A percentile compares a stretch with the other conserved stretches of the same genome.
Evolutionary conservation across 2,888 invertebrate genomes (phyloP).

Genomic region (Diploptera punctata): DNA sequence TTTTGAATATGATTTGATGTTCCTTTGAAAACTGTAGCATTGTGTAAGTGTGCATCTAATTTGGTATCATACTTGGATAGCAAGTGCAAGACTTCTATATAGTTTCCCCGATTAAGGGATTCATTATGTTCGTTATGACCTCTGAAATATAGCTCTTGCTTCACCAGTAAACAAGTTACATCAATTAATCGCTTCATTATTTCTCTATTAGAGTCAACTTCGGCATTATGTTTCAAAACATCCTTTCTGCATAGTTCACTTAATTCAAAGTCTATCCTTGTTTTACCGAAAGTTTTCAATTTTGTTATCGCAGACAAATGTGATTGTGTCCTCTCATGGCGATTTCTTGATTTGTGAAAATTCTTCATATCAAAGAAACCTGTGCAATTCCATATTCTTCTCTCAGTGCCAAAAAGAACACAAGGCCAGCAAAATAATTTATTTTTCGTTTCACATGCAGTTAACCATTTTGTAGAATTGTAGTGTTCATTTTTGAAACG

Average conservation of each 20-base stretch:
- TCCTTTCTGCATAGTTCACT: background rate
- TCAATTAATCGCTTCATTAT: conserved; percentile 21
- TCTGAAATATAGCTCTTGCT: conserved; percentile 23
- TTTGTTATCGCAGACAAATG: background rate
- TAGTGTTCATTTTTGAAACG: background rate
- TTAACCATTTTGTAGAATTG: conserved; percentile 6
- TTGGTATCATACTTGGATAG: background rate
- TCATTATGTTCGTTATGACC: conserved; percentile 21
- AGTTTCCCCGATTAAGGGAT: conserved; percentile 14
- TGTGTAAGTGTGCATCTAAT: conserved; percentile 5
- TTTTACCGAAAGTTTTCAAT: conserved; percentile 20
- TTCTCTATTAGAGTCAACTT: conserved; percentile 16
- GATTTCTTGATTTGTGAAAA: conserved; percentile 17
- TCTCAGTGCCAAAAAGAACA: conserved; percentile 23
- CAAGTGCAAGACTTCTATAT: conserved; percentile 36
- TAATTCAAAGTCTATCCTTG: conserved; percentile 10
- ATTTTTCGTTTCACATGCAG: background rate
- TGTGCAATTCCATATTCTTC: background rate
- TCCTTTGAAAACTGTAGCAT: conserved; percentile 14
- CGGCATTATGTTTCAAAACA: conserved; percentile 11
- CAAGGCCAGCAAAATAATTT: conserved; percentile 28
- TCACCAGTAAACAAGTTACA: conserved; percentile 13
- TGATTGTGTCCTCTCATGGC: conserved; percentile 18
- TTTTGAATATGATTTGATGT: conserved; percentile 32
- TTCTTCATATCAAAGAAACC: conserved; percentile 9